Evolutionary conservation across 2,113 vertebrate species (phyloP).

Genomic region (Theristicus caerulescens): DNA sequence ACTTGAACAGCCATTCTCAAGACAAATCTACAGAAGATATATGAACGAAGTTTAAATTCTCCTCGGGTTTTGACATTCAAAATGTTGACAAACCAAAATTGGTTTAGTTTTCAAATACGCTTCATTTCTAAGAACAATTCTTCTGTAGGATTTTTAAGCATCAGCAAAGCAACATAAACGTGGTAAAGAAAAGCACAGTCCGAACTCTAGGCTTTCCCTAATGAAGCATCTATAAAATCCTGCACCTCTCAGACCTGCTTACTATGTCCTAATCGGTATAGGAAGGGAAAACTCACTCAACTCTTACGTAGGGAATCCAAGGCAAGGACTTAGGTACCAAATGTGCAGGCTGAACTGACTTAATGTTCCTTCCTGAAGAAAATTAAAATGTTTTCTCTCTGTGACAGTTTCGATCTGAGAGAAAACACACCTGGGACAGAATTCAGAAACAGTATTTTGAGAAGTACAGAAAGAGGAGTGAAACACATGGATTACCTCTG

Average conservation of each 20-base stretch:
- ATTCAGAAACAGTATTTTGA: not conserved
- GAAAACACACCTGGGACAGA: not conserved
- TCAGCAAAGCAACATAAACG: not conserved
- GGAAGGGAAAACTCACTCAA: not conserved
- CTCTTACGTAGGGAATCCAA: not conserved
- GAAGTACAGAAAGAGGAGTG: not conserved
- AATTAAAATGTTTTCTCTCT: constrained; percentile 10
- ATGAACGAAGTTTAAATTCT: not conserved
- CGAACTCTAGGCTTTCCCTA: not conserved
- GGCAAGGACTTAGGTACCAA: not conserved
- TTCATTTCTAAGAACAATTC: not conserved
- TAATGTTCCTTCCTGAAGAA: not conserved
- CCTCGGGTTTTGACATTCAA: not conserved
- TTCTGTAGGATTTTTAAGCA: not conserved
- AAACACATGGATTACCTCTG: not conserved
- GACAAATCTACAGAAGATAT: not conserved
- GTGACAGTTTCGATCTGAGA: not conserved
- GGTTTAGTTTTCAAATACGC: not conserved
- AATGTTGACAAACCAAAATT: not conserved
- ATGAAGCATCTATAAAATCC: not conserved
- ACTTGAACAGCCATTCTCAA: not conserved
- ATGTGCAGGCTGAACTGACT: constrained; percentile 19
- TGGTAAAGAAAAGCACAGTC: not conserved
- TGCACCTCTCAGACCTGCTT: not conserved
- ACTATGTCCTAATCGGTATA: not conserved